phyloP scores from a whole-genome alignment of 2,888 invertebrate genomes.

The Drosophila anomalata region DNA sequence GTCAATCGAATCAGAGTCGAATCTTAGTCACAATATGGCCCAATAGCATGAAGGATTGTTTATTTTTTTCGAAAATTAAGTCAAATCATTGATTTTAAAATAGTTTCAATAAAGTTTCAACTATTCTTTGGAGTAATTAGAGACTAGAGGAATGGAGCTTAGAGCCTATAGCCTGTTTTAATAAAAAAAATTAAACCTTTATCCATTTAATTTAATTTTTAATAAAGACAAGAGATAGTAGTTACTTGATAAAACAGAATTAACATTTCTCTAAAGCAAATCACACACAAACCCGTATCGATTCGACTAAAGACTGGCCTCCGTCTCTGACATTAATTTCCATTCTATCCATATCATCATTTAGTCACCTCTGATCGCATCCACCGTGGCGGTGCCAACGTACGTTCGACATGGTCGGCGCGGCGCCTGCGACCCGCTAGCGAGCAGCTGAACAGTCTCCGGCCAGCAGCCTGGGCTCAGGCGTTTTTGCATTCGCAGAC shows the following conservation, averaged over 20 bases:
- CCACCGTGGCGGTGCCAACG: conserved; percentile 30
- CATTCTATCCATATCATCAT: conserved; percentile 70
- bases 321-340: conserved; percentile 71
- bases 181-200: too few relatives aligned
- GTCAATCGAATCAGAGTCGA: conserved; percentile 11
- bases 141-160: too few relatives aligned
- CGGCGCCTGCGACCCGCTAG: conserved; percentile 30
- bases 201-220: too few relatives aligned
- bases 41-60: too few relatives aligned
- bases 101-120: too few relatives aligned
- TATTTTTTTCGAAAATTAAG: too few relatives aligned
- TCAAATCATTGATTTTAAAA: too few relatives aligned
- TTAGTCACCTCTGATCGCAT: conserved; percentile 63
- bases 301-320: conserved; percentile 39
- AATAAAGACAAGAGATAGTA: neutral
- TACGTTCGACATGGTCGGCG: conserved; percentile 33
- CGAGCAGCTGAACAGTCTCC: conserved; percentile 36
- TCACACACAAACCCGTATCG: neutral
- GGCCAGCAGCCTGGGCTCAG: conserved; percentile 33
- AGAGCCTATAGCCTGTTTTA: too few relatives aligned
- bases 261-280: neutral
- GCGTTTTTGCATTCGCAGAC: conserved; percentile 4
- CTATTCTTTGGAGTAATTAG: too few relatives aligned
- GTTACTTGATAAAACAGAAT: neutral
- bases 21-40: neutral